These are phyloP conservation scores for Adoxophyes honmai DNA, from an alignment of 1,140 invertebrate genomes.

Conservation along the genomic window DNA sequence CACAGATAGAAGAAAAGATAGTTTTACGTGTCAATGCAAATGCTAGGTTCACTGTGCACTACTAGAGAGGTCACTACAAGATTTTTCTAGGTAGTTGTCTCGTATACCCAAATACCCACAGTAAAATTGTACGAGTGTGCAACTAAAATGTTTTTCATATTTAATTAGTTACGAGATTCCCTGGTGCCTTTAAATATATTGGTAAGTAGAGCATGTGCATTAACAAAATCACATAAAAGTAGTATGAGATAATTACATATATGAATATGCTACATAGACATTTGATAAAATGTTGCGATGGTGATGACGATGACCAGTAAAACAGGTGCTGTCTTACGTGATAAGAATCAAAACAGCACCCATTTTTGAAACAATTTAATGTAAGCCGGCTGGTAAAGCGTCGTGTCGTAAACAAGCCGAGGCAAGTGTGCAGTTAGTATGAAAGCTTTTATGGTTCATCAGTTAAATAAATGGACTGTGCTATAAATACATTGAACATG, in stretches of 20 bases:
- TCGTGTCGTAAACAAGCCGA: neutral
- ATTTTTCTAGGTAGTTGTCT: no score
- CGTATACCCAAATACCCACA: no score
- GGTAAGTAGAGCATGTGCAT: slow-evolving; percentile 27
- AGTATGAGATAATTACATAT: neutral
- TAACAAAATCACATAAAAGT: slow-evolving; percentile 19
- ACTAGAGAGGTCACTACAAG: no score
- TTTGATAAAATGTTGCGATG: no score
- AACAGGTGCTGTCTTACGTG: no score
- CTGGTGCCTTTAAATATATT: neutral
- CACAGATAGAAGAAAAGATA: slow-evolving; percentile 36
- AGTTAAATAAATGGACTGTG: neutral
- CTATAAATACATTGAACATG: neutral
- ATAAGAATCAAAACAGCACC: neutral
- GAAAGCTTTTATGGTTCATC: neutral
- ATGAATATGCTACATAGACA: no score
- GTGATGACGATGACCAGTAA: no score
- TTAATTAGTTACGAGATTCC: no score
- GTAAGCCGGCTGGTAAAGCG: neutral
- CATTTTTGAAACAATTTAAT: neutral
- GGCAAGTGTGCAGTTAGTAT: neutral
- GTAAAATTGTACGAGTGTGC: no score
- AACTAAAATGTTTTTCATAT: no score
- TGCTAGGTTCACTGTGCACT: slow-evolving; percentile 21
- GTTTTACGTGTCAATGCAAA: slow-evolving; percentile 48